phyloP scores from a whole-genome alignment of 2,113 vertebrate genomes.

The Odocoileus hemionus region DNA sequence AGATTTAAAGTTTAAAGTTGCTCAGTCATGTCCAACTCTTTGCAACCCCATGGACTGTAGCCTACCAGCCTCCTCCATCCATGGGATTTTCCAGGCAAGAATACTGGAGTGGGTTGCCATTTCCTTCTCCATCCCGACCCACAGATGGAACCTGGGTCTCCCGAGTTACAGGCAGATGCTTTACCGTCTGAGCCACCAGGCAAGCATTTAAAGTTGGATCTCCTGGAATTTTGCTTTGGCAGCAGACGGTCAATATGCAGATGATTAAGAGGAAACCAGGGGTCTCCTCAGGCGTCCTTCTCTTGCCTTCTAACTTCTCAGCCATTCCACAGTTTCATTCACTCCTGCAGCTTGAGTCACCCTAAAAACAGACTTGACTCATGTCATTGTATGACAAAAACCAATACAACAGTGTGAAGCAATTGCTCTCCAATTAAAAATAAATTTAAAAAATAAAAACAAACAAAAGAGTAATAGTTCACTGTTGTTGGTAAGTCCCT shows the following conservation, averaged over 20 bases:
- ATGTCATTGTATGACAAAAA: background rate
- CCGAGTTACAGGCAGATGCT: accelerated
- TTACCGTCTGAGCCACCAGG: background rate
- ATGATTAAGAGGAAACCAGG: background rate
- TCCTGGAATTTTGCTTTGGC: background rate
- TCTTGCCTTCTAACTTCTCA: background rate
- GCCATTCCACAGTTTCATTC: background rate
- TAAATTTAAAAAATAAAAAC: background rate
- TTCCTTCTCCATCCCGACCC: background rate
- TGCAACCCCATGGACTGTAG: accelerated
- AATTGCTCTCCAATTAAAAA: background rate
- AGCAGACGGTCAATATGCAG: background rate
- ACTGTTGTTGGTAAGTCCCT: background rate
- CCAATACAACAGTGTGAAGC: background rate
- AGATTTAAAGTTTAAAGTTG: background rate
- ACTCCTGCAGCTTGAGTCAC: background rate
- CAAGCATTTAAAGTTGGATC: background rate
- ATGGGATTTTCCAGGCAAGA: background rate
- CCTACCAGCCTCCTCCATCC: background rate
- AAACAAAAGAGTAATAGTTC: no score
- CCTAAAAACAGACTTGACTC: background rate
- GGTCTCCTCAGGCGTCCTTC: background rate
- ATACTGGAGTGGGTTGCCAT: background rate
- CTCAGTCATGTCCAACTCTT: background rate
- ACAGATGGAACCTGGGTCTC: background rate